A percentile compares a stretch with the other conserved stretches of the same genome.
These are phyloP conservation scores for Scaptomyza parva DNA, from an alignment of 2,888 invertebrate species.

Conservation along the genomic window DNA sequence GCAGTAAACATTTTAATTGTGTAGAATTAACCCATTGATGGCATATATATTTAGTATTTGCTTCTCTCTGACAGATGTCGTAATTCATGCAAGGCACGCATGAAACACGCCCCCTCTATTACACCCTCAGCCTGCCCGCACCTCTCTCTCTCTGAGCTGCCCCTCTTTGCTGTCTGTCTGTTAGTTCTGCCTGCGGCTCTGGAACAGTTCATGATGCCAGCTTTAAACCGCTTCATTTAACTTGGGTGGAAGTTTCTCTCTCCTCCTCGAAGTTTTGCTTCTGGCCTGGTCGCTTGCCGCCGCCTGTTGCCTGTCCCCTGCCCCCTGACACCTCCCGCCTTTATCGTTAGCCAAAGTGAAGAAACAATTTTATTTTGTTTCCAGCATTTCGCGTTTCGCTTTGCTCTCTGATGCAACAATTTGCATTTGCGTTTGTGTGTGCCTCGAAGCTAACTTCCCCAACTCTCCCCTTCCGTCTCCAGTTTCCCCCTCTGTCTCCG, in stretches of 20 bases:
- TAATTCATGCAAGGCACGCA: conserved; percentile 76
- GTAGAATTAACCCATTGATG: conserved; percentile 56
- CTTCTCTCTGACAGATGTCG: conserved; percentile 37
- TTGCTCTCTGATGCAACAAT: conserved; percentile 74
- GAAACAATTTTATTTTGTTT: conserved; percentile 77
- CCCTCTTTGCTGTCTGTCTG: conserved; percentile 30
- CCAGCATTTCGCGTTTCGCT: conserved; percentile 37
- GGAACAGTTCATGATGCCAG: conserved; percentile 68
- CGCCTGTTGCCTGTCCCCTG: conserved; percentile 8
- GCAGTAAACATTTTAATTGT: conserved; percentile 72
- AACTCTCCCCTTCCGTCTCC: background rate
- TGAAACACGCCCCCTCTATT: conserved; percentile 28
- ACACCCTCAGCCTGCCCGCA: background rate
- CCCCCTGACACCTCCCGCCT: too few relatives aligned
- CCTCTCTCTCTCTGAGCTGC: conserved; percentile 23
- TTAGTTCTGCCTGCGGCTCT: conserved; percentile 64
- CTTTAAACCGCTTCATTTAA: conserved; percentile 68
- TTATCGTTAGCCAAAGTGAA: conserved; percentile 51
- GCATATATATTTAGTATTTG: conserved; percentile 21
- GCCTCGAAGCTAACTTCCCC: conserved; percentile 22
- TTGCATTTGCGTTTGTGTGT: conserved; percentile 61
- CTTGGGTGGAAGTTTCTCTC: conserved; percentile 48
- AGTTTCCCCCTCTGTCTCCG: too few relatives aligned
- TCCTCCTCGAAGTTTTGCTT: background rate
- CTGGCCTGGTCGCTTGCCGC: conserved; percentile 3